Conservation (phyloP, 2,888 invertebrate species). For the Cataglyphis rosenhaueri region DNA sequence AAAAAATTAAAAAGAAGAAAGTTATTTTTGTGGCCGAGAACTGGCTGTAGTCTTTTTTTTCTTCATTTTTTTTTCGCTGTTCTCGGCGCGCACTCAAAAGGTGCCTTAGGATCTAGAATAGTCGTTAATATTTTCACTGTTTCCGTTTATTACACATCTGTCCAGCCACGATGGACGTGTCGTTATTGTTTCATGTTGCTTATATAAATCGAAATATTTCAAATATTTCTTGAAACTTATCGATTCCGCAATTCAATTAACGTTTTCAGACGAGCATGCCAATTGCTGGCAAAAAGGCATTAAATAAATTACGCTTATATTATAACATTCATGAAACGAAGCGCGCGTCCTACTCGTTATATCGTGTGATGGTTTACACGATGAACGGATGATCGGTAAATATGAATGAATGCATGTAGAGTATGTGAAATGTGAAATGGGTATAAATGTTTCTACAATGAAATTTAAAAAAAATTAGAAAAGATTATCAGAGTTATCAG, state of each 20-base stretch:
- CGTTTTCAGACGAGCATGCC: not conserved
- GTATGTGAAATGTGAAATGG: not conserved
- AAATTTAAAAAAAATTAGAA: conserved; percentile 9
- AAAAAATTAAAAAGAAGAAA: conserved; percentile 17
- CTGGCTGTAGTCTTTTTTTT: conserved; percentile 56
- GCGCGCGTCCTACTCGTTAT: conserved; percentile 24
- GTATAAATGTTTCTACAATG: conserved; percentile 31
- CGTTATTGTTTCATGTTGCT: conserved; percentile 42
- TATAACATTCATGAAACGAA: conserved; percentile 9
- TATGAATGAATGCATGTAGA: conserved; percentile 22
- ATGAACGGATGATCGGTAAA: conserved; percentile 31
- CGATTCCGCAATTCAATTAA: conserved; percentile 1
- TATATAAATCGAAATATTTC: not conserved
- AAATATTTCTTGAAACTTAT: not conserved
- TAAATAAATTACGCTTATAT: not conserved
- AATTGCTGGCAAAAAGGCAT: not conserved
- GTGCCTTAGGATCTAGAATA: conserved; percentile 71
- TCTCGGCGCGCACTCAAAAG: conserved; percentile 61
- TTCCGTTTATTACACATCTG: conserved; percentile 53
- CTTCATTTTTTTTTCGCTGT: conserved; percentile 49
- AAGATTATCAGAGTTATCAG: conserved; percentile 9
- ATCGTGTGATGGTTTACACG: conserved; percentile 24
- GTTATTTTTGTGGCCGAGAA: conserved; percentile 68
- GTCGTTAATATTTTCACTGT: conserved; percentile 70
- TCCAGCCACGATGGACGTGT: conserved; percentile 39